Evolutionary conservation across 1,140 invertebrate species (phyloP), one percentile per base, ranked within the genome.

Genomic region (Orussus abietinus): DNA sequence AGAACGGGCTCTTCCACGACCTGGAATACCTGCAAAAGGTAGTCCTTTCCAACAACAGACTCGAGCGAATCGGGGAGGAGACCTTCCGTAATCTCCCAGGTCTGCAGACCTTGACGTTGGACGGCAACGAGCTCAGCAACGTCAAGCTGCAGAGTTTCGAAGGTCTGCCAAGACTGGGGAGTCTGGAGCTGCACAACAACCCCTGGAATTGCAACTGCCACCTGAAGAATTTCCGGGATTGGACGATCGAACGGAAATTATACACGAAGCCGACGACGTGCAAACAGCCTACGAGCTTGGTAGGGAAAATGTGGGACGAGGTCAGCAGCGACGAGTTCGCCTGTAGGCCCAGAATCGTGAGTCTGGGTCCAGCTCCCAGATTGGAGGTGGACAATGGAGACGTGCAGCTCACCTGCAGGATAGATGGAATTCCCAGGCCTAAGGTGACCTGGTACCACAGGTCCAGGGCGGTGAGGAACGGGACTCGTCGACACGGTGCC

Each of bases 171-270:
- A 80, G 78, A 20, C 64, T 93, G 11, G 78, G 78, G n/a, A 84
- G 84, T 46, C 66, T 94, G 2, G 85, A 83, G 37, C 70, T 95
- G 1, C 78, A 83, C 38, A 81, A 83, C 40, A 95, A 95, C 63
- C 84, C 83, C 0, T 95, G 92, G 92, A 79, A 83, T 28, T 95
- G 92, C 57, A 88, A 93, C 63, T 95, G 92, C 53, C 78, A 83
- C 40, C 66, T 95, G 31, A 82, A 87, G 51, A 76, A 75, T 5
- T 88, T 95, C 46, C 77, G 87, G 14, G 79, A 90, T 49, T 92
- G 84, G 80, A 75, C 83, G 6, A 78, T 88, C 1, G 74, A 77
- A 19, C 76, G 76, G 21, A 84, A 85, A n/a, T 64, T 90, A 1
- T 85, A 88, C 43, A 82, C 82, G 0, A 75, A 79, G 5, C 79